Conservation (phyloP, 1,140 invertebrate species). For the Papilio dardanus region DNA sequence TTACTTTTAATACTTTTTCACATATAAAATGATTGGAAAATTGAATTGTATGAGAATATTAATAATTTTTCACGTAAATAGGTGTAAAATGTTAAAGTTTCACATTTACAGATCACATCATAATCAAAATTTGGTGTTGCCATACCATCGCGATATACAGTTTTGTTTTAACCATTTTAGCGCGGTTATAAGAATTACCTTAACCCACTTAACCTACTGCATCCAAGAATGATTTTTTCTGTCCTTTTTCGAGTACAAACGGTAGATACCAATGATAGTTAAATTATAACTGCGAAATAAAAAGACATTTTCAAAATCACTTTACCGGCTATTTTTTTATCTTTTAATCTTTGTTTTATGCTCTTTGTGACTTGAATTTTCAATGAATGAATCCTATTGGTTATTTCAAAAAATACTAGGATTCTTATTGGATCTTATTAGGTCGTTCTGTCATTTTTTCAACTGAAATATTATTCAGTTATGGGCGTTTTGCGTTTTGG, state of each 20-base stretch:
- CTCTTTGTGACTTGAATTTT: not conserved
- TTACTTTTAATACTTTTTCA: not conserved
- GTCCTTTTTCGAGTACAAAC: too few relatives aligned
- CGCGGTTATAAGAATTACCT: too few relatives aligned
- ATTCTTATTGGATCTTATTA: conserved; percentile 17
- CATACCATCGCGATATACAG: not conserved
- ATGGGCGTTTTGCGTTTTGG: conserved; percentile 78
- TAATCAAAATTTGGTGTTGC: not conserved
- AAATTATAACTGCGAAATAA: not conserved
- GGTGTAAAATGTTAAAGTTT: conserved; percentile 7
- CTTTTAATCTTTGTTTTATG: not conserved
- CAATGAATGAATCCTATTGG: not conserved
- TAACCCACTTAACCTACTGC: too few relatives aligned
- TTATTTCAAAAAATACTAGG: not conserved
- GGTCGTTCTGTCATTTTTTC: not conserved
- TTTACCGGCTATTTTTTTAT: not conserved
- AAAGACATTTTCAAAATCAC: not conserved
- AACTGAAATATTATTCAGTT: conserved; percentile 20
- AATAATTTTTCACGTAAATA: conserved; percentile 12
- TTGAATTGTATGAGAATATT: not conserved
- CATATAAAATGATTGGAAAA: not conserved
- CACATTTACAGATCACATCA: not conserved
- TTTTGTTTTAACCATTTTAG: not conserved
- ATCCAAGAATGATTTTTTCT: too few relatives aligned
- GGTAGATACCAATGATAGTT: not conserved